Evolutionary conservation across 2,797 vertebrate species (phyloP), one percentile per base, ranked within the genome.

Genomic region (Mus caroli): DNA sequence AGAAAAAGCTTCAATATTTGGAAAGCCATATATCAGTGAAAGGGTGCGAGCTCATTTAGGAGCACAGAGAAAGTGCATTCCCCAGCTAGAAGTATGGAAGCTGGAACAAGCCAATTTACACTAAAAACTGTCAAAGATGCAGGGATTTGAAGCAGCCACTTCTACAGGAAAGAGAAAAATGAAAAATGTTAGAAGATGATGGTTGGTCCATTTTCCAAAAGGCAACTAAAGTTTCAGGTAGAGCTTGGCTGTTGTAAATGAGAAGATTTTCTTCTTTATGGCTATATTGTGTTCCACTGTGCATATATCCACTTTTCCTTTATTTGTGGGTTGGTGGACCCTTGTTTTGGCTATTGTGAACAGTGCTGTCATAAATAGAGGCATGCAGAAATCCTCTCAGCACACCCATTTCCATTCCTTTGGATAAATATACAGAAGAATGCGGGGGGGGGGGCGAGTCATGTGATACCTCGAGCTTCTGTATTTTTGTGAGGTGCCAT

Each of bases 121-220:
- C 54, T 56, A 13, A 22, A 92, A 90, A 91, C 37, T 37, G 58
- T 60, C 67, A 50, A 40, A n/a, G 19, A 71, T 12, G 43, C 8
- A 62, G 60, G 64, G 10, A 92, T 37, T 17, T 77, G 52, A 91
- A 54, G 34, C 28, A 73, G 52, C 34, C 14, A 34, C 19, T 90
- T 91, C 50, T 13, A 6, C 19, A 94, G 4, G 2, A 14, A 58
- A 5, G 46, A 88, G 54, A 92, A 79, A 56, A n/a, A 8, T 9
- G 6, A 93, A 13, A 13, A 46, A 60, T 78, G 71, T 71, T 83
- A 50, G 83, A 17, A 37, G 76, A 90, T 3, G 12, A 71, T 34
- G 60, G 19, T 87, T 96, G 85, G 78, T 96, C 64, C 31, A 31
- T 34, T n/a, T 69, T 71, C 85, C 86, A 91, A 87, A 93, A 90